A percentile compares a stretch with the other conserved stretches of the same genome.
Evolutionary conservation across 2,113 vertebrate species (phyloP).

Genomic region (Urocynchramus pylzowi): DNA sequence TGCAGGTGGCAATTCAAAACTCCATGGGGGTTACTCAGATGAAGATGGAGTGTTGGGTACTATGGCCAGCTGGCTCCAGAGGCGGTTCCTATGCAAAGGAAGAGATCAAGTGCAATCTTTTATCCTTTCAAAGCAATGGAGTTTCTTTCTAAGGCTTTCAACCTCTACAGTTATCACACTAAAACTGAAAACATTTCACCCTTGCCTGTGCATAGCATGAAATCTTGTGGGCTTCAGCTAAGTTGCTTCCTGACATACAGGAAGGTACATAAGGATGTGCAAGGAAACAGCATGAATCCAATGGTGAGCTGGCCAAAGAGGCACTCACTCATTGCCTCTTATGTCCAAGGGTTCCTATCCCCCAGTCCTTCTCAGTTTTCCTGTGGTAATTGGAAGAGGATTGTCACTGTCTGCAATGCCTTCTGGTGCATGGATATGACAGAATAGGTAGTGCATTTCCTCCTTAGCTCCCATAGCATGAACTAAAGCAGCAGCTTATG

Average conservation of each 20-base stretch:
- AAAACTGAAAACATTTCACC: background rate
- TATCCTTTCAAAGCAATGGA: background rate
- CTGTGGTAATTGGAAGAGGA: background rate
- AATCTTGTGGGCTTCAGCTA: background rate
- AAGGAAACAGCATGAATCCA: background rate
- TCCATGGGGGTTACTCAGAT: background rate
- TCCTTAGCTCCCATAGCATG: background rate
- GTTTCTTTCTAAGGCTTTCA: background rate
- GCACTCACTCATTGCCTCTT: background rate
- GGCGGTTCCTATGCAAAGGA: background rate
- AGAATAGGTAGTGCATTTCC: background rate
- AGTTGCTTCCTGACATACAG: background rate
- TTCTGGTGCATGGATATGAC: background rate
- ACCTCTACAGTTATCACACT: background rate
- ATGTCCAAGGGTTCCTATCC: background rate
- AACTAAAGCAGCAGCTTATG: background rate
- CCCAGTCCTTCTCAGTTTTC: background rate
- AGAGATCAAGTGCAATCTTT: background rate
- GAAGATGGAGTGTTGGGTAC: background rate
- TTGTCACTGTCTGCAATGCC: background rate
- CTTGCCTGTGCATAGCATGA: background rate
- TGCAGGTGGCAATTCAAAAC: background rate
- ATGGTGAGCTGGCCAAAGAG: background rate
- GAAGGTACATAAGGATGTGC: background rate
- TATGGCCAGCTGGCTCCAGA: background rate